Base-by-base conservation (phyloP, 2,113 vertebrate species). In the Callipepla squamata region DNA sequence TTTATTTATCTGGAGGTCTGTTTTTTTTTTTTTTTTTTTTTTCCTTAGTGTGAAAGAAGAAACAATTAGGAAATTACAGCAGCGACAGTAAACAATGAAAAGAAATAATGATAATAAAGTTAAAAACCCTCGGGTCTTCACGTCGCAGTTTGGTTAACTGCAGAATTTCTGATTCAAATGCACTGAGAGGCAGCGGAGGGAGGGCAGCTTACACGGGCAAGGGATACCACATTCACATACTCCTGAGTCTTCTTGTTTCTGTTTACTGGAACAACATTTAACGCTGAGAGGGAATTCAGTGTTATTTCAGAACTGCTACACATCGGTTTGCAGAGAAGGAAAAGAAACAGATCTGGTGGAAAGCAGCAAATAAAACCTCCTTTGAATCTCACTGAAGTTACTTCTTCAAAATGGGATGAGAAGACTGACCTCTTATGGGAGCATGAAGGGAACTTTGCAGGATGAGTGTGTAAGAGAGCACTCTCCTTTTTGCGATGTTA, bases 61-160 rank as follows among this genome's bases (percentile, higher is more conserved):
- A 82, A 73, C 88, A 85, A 90, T 87, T 66, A 87, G 72, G 48
- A 76, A 81, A 72, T 89, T 58, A 44, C 70, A 85, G 16, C 30
- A 25, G n/a, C 28, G 51, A 48, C n/a, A 82, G 75, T 61, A 81
- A 85, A 51, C 16, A 14, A 66, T 40, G 89, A 65, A 47, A 66
- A 78, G 13, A 25, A 62, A 34, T 32, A 34, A 83, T 32, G 32
- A 83, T 32, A 90, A 70, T 9, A 7, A 75, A 42, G 28, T 22
- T n/a, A 16, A 36, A 30, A 38, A 61, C 53, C 45, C 68, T 38
- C 17, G 18, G 53, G 48, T 9, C 40, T 40, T 16, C 22, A 20
- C n/a, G 40, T 53, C 16, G 28, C 50, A 40, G 19, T 66, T 90
- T 34, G 22, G n/a, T 66, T 87, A 61, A 9, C 22, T 22, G 3